Percentiles rank a stretch among this genome's conserved stretches.
phyloP scores from a whole-genome alignment of 2,888 invertebrate genomes.

The Philopedon plagiatum region DNA sequence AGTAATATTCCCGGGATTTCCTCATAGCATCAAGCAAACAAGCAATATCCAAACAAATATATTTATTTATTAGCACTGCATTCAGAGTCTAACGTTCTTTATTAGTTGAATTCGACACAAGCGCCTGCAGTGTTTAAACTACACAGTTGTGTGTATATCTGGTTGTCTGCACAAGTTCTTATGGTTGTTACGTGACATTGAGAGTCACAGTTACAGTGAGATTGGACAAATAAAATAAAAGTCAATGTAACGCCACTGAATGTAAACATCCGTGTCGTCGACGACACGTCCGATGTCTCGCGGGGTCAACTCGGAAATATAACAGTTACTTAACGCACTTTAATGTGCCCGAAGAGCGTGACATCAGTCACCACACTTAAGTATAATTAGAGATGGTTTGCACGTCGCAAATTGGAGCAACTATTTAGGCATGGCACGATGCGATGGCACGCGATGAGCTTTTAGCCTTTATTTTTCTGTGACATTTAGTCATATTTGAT shows the following conservation, averaged over 20 bases:
- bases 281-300: constrained; percentile 29
- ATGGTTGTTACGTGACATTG: too few relatives aligned
- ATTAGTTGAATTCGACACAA: too few relatives aligned
- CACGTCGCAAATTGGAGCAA: constrained; percentile 7
- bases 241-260: constrained; percentile 17
- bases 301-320: constrained; percentile 27
- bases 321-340: constrained; percentile 43
- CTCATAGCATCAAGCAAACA: too few relatives aligned
- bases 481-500: too few relatives aligned
- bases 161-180: too few relatives aligned
- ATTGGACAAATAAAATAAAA: background rate
- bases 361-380: constrained; percentile 15
- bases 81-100: too few relatives aligned
- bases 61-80: too few relatives aligned
- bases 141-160: too few relatives aligned
- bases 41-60: too few relatives aligned
- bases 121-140: too few relatives aligned
- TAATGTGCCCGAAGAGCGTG: constrained; percentile 25
- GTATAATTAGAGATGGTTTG: constrained; percentile 7
- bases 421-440: constrained; percentile 8
- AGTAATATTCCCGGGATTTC: too few relatives aligned
- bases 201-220: too few relatives aligned
- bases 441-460: background rate
- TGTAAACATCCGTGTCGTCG: constrained; percentile 24
- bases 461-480: background rate